Evolutionary conservation across 2,888 invertebrate genomes (phyloP).

Genomic region (Apamea anceps): DNA sequence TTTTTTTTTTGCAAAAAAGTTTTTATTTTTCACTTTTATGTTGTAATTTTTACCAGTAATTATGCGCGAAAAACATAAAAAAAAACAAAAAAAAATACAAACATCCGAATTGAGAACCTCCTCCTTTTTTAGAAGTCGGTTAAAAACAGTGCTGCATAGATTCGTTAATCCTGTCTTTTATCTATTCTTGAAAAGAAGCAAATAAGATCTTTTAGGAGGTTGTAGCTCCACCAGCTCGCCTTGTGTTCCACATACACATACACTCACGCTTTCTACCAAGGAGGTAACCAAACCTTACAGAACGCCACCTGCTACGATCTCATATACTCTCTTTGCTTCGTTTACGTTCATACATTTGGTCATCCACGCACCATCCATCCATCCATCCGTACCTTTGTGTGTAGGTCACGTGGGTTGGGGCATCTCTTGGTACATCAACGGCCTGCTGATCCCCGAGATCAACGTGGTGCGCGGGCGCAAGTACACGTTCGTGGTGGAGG

Average conservation of each 20-base stretch:
- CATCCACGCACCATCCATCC: neutral
- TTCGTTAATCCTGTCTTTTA: neutral
- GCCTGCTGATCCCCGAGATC: conserved; percentile 97
- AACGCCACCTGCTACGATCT: neutral
- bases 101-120: too few species aligned
- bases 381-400: neutral
- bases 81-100: too few species aligned
- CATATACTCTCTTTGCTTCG: neutral
- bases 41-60: too few species aligned
- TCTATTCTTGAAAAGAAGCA: neutral
- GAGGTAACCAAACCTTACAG: too few species aligned
- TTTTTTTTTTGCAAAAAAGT: too few species aligned
- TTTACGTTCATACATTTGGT: neutral
- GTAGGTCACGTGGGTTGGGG: conserved; percentile 98
- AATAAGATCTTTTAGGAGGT: neutral
- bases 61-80: too few species aligned
- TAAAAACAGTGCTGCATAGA: too few species aligned
- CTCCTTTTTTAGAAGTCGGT: too few species aligned
- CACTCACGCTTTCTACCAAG: neutral
- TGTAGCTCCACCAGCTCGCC: neutral
- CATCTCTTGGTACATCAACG: conserved; percentile 98
- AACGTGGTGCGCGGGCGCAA: conserved; percentile 96
- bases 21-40: too few species aligned
- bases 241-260: too few species aligned
- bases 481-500: conserved; percentile 97